A percentile compares a stretch with the other conserved stretches of the same genome.
phyloP scores from a whole-genome alignment of 1,140 invertebrate genomes.

The Drosophila kepulauana region DNA sequence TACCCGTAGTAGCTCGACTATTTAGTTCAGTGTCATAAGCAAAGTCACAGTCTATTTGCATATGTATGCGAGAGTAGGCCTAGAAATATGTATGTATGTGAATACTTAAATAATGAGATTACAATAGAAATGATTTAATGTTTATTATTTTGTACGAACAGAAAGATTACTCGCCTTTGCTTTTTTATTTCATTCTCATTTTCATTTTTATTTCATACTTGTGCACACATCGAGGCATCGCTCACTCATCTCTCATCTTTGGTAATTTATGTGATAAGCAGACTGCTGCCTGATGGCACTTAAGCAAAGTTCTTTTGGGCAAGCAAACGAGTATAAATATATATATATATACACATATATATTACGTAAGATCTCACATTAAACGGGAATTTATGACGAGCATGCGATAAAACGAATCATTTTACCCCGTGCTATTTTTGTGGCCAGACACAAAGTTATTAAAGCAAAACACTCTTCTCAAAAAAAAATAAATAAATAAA shows the following conservation, averaged over 20 bases:
- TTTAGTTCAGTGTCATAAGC: slow-evolving; percentile 58
- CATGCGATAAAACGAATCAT: slow-evolving; percentile 25
- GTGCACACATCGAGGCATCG: slow-evolving; percentile 1
- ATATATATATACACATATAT: slow-evolving; percentile 18
- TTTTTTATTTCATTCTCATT: slow-evolving; percentile 10
- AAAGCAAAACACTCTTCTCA: not conserved
- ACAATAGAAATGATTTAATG: slow-evolving; percentile 50
- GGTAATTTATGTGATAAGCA: slow-evolving; percentile 52
- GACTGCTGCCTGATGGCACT: slow-evolving; percentile 24
- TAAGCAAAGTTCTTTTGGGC: slow-evolving; percentile 23
- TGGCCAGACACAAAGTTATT: slow-evolving; percentile 15
- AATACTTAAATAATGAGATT: slow-evolving; percentile 35
- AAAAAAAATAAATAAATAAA: not conserved
- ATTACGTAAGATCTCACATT: slow-evolving; percentile 42
- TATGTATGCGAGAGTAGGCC: not conserved
- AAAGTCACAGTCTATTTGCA: slow-evolving; percentile 44
- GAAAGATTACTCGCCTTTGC: slow-evolving; percentile 10
- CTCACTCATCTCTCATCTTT: slow-evolving; percentile 34
- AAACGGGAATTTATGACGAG: slow-evolving; percentile 43
- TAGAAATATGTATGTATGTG: slow-evolving; percentile 5
- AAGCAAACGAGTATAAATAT: slow-evolving; percentile 15
- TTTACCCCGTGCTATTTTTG: slow-evolving; percentile 33
- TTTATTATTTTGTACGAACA: slow-evolving; percentile 15
- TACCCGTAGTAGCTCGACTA: slow-evolving; percentile 11
- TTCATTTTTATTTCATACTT: not conserved